Evolutionary conservation across 2,113 vertebrate genomes (phyloP).

Genomic region (Sinocyclocheilus anophthalmus): DNA sequence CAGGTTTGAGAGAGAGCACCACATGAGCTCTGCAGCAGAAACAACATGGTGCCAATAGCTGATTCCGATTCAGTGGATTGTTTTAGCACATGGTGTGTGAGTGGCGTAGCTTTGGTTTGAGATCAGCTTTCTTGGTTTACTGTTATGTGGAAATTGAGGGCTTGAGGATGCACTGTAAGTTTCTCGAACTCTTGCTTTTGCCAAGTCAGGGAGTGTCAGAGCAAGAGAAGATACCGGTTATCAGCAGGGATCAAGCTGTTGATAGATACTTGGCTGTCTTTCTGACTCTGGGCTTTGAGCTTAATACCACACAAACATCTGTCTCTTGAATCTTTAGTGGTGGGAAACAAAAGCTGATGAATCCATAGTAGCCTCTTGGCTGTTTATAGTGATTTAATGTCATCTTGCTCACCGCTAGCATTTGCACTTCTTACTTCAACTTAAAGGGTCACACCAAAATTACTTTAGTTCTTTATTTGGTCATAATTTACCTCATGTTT

Average conservation of each 20-base stretch:
- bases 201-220: constrained; percentile 15
- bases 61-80: constrained; percentile 21
- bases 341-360: neutral
- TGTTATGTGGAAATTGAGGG: neutral
- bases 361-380: neutral
- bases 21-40: constrained; percentile 19
- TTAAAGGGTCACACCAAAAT: neutral
- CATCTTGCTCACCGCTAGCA: neutral
- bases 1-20: neutral
- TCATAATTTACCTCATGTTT: neutral
- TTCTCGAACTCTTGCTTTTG: neutral
- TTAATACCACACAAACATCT: constrained; percentile 18
- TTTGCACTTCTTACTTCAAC: neutral
- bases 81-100: constrained; percentile 23
- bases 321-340: neutral
- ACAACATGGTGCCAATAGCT: constrained; percentile 7
- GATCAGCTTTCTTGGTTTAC: neutral
- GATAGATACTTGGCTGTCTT: constrained; percentile 8
- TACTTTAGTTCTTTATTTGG: neutral
- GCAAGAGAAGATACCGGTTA: constrained; percentile 13
- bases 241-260: constrained; percentile 27
- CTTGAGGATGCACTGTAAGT: constrained; percentile 6
- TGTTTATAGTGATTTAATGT: neutral
- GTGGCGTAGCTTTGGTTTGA: neutral
- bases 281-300: constrained; percentile 12